A percentile compares a stretch with the other conserved stretches of the same genome.
Conservation (phyloP, 2,888 invertebrate genomes). For the Scaptomyza cyrtandrae region DNA sequence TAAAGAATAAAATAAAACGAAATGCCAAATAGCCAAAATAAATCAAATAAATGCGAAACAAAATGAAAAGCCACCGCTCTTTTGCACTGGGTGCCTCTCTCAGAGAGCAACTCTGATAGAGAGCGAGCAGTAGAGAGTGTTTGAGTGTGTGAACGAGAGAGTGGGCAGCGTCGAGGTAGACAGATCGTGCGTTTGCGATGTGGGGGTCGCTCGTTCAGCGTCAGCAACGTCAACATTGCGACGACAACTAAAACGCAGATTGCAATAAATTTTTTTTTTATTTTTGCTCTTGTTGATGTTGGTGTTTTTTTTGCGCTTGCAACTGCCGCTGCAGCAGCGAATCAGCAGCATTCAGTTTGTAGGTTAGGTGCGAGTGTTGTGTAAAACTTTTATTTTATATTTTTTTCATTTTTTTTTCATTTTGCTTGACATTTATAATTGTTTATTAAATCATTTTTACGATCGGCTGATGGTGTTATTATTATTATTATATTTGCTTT, state of each 20-base stretch:
- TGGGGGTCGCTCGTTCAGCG: slow-evolving; percentile 45
- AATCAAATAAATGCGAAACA: slow-evolving; percentile 49
- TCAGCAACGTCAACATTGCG: slow-evolving; percentile 23
- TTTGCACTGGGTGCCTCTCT: slow-evolving; percentile 28
- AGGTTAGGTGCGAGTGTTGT: slow-evolving; percentile 81
- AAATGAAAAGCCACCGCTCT: slow-evolving; percentile 54
- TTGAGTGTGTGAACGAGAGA: slow-evolving; percentile 17
- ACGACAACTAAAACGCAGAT: slow-evolving; percentile 54
- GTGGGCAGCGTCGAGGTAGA: slow-evolving; percentile 23
- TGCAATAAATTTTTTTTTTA: slow-evolving; percentile 54
- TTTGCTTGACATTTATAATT: slow-evolving; percentile 45
- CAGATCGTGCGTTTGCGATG: slow-evolving; percentile 60
- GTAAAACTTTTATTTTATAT: slow-evolving; percentile 54
- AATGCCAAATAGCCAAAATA: slow-evolving; percentile 65
- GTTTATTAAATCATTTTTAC: slow-evolving; percentile 57
- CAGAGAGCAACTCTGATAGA: slow-evolving; percentile 11
- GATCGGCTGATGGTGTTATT: slow-evolving; percentile 20
- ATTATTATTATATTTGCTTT: slow-evolving; percentile 36
- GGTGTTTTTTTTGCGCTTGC: slow-evolving; percentile 40
- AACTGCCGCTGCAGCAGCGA: slow-evolving; percentile 41
- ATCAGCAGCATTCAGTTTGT: slow-evolving; percentile 57
- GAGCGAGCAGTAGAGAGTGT: slow-evolving; percentile 16
- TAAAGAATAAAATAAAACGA: slow-evolving; percentile 33
- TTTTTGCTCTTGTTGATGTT: slow-evolving; percentile 25
- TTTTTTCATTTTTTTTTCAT: slow-evolving; percentile 9